Evolutionary conservation across 2,888 invertebrate genomes (phyloP).

Genomic region (Pammene fasciana): DNA sequence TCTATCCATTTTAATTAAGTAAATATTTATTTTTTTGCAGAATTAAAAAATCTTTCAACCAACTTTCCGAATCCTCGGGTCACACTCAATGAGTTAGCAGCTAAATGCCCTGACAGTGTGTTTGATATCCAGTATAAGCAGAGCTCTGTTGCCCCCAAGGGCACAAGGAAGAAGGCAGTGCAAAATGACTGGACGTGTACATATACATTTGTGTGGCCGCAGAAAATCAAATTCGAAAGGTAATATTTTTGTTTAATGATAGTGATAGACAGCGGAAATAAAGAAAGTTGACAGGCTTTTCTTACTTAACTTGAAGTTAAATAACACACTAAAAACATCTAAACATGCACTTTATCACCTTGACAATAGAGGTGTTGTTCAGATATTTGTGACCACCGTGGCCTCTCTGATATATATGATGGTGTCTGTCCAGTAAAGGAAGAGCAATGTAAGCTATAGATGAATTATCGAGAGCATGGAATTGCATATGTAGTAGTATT

Average conservation of each 20-base stretch:
- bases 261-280: no score
- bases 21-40: slow-evolving; percentile 39
- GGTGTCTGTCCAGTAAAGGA: no score
- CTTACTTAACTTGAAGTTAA: no score
- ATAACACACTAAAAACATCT: no score
- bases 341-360: no score
- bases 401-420: no score
- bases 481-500: no score
- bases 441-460: no score
- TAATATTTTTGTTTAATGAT: slow-evolving; percentile 44
- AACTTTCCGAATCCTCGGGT: slow-evolving; percentile 65
- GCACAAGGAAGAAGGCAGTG: slow-evolving; percentile 60
- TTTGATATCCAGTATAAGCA: slow-evolving; percentile 50
- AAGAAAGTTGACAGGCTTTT: no score
- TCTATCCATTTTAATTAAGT: not conserved
- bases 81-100: slow-evolving; percentile 63
- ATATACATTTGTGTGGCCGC: slow-evolving; percentile 84
- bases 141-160: slow-evolving; percentile 51
- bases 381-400: no score
- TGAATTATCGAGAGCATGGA: no score
- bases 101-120: slow-evolving; percentile 58
- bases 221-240: slow-evolving; percentile 78
- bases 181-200: slow-evolving; percentile 80
- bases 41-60: slow-evolving; percentile 45
- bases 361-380: no score